Conservation (phyloP, 92 coral and sea anemone species). For the Metridium senile region DNA sequence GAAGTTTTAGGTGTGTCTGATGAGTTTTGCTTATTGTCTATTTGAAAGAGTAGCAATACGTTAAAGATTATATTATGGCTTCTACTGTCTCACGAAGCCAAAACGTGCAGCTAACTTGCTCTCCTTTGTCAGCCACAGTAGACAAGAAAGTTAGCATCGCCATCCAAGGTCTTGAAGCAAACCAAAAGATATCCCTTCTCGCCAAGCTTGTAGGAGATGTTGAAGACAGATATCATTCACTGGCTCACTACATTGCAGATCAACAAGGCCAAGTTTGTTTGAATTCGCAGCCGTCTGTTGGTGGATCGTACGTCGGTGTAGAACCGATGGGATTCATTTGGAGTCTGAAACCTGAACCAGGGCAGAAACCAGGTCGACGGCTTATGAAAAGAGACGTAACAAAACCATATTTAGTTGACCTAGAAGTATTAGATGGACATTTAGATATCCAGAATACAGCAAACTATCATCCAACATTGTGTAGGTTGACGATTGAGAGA, state of each 20-base stretch:
- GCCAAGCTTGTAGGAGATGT: conserved; percentile 45
- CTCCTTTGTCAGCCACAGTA: conserved; percentile 33
- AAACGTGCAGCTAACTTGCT: conserved; percentile 18
- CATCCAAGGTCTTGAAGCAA: conserved; percentile 32
- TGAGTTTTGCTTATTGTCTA: no score
- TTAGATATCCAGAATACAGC: conserved; percentile 3
- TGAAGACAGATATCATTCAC: conserved; percentile 39
- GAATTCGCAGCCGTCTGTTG: conserved; percentile 35
- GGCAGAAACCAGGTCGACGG: conserved; percentile 50
- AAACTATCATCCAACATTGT: background rate
- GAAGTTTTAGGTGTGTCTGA: no score
- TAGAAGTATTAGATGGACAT: conserved; percentile 38
- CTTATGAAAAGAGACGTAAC: conserved; percentile 48
- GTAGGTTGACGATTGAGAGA: conserved; percentile 37
- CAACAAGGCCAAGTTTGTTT: conserved; percentile 32
- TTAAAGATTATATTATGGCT: no score
- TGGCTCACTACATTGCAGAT: conserved; percentile 53
- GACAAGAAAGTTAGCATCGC: conserved; percentile 39
- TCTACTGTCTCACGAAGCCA: background rate
- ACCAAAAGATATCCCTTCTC: conserved; percentile 27
- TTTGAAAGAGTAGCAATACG: no score
- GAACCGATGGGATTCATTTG: conserved; percentile 63
- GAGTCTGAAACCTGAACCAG: conserved; percentile 53
- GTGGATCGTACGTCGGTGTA: conserved; percentile 49
- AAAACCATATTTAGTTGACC: conserved; percentile 34